Evolutionary conservation across 2,888 invertebrate genomes (phyloP).

Genomic region (Drosophila vallismaia): DNA sequence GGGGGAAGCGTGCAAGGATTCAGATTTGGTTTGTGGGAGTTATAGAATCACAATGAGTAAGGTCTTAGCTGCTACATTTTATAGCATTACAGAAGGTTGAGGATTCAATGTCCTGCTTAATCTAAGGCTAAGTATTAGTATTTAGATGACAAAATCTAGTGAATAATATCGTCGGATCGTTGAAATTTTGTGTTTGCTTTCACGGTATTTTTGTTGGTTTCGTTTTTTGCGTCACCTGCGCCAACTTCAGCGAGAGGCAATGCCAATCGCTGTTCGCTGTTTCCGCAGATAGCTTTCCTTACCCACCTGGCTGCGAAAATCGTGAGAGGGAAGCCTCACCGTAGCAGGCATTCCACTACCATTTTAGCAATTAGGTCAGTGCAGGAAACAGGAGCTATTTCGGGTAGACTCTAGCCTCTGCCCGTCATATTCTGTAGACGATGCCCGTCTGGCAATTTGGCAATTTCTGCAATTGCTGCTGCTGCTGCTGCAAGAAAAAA

Average conservation of each 20-base stretch:
- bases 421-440: not conserved
- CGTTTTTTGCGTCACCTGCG: slow-evolving; percentile 36
- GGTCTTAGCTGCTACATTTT: not conserved
- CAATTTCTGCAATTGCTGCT: slow-evolving; percentile 17
- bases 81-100: not conserved
- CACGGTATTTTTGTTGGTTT: slow-evolving; percentile 15
- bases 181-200: slow-evolving; percentile 4
- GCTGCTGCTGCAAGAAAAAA: slow-evolving; percentile 51
- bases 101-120: not conserved
- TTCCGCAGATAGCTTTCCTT: slow-evolving; percentile 21
- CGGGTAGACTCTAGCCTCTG: not conserved
- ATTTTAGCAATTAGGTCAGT: slow-evolving; percentile 3
- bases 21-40: no score
- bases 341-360: slow-evolving; percentile 2
- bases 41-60: not conserved
- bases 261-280: slow-evolving; percentile 25
- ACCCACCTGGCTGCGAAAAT: slow-evolving; percentile 22
- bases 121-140: not conserved
- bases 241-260: slow-evolving; percentile 38
- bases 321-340: slow-evolving; percentile 19
- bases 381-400: slow-evolving; percentile 10
- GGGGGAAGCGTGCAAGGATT: not conserved
- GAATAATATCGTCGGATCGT: not conserved
- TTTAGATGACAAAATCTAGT: not conserved
- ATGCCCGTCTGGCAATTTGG: slow-evolving; percentile 2